Percentiles rank a stretch among this genome's conserved stretches.
These are phyloP conservation scores for Idaea biselata DNA, from an alignment of 2,888 invertebrate species.

Conservation along the genomic window DNA sequence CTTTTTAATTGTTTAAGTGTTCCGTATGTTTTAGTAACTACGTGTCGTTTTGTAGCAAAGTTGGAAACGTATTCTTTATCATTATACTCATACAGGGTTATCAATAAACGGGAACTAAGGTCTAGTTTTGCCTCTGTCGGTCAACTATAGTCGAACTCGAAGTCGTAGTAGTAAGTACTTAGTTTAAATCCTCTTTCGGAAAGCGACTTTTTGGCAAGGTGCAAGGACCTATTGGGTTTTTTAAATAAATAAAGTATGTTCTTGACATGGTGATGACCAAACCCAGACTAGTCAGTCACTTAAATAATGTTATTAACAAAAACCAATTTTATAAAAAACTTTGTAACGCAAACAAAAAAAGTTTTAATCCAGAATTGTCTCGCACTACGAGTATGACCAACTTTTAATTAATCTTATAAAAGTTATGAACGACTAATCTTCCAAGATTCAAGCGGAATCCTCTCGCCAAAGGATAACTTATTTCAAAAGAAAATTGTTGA, in stretches of 20 bases:
- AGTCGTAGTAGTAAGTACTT: too few relatives aligned
- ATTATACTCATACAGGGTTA: too few relatives aligned
- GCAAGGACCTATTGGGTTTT: too few relatives aligned
- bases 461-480: slow-evolving; percentile 6
- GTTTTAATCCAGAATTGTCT: not conserved
- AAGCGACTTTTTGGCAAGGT: too few relatives aligned
- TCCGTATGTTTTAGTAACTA: not conserved
- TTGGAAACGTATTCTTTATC: too few relatives aligned
- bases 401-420: slow-evolving; percentile 5
- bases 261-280: too few relatives aligned
- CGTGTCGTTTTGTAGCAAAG: not conserved
- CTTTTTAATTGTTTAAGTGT: not conserved
- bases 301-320: not conserved
- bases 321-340: not conserved
- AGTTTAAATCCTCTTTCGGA: too few relatives aligned
- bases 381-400: not conserved
- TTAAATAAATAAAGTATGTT: too few relatives aligned
- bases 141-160: too few relatives aligned
- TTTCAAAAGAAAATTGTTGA: slow-evolving; percentile 3
- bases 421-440: not conserved
- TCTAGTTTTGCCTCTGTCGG: too few relatives aligned
- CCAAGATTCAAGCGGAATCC: not conserved
- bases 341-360: not conserved
- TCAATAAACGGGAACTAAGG: too few relatives aligned
- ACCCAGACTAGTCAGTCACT: too few relatives aligned